These are phyloP conservation scores for Sula dactylatra DNA, from an alignment of 2,113 vertebrate genomes.

Conservation along the genomic window DNA sequence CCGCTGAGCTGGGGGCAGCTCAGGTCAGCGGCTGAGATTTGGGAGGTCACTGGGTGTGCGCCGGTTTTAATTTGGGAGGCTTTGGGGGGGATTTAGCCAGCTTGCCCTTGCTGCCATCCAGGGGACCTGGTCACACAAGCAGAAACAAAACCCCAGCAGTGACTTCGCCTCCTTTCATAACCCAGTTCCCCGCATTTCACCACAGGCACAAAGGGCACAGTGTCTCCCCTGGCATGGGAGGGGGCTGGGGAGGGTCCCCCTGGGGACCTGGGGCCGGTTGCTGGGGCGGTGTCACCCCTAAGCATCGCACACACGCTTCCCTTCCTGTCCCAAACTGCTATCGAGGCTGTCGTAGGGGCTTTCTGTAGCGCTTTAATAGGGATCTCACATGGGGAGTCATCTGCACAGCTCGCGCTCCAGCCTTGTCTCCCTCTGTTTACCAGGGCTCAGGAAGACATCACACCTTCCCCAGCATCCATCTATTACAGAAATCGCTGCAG, in stretches of 20 bases:
- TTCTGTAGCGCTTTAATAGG: accelerated
- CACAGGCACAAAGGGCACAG: neutral
- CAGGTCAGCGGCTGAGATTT: neutral
- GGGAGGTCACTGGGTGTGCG: neutral
- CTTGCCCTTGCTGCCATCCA: neutral
- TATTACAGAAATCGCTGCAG: neutral
- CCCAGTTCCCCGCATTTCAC: accelerated
- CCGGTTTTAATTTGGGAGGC: slow-evolving; percentile 39
- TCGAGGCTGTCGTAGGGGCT: accelerated
- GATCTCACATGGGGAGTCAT: accelerated
- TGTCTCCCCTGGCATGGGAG: neutral
- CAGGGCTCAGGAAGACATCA: neutral
- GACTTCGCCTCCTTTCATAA: neutral
- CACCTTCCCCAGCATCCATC: neutral
- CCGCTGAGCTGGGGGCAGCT: neutral
- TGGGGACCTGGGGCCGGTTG: accelerated
- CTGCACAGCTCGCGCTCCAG: neutral
- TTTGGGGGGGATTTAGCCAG: slow-evolving; percentile 36
- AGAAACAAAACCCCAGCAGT: neutral
- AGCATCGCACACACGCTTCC: accelerated
- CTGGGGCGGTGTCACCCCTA: accelerated
- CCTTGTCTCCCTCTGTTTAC: neutral
- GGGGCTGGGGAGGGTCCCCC: neutral
- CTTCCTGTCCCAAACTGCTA: neutral
- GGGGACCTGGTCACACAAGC: accelerated